These are phyloP conservation scores for Oreochromis spilurus DNA, from an alignment of 2,113 vertebrate species.

Conservation along the genomic window DNA sequence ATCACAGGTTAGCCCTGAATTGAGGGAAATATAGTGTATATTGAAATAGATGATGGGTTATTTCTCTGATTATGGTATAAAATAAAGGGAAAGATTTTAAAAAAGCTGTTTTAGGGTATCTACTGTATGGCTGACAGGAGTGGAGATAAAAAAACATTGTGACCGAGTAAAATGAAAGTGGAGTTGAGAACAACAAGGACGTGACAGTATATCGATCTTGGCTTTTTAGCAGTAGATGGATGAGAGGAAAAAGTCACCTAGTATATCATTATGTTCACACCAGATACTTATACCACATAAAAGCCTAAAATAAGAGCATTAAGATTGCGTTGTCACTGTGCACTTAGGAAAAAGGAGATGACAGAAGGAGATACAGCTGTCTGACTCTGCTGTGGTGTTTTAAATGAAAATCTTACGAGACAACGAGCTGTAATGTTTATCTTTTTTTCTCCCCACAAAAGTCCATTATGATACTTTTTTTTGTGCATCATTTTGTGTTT, in stretches of 20 bases:
- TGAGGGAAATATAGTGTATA: neutral
- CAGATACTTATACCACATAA: constrained; percentile 32
- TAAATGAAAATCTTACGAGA: neutral
- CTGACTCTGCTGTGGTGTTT: neutral
- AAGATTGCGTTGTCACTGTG: constrained; percentile 21
- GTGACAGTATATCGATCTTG: constrained; percentile 49
- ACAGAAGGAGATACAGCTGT: neutral
- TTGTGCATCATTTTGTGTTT: neutral
- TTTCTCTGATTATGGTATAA: neutral
- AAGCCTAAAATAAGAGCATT: constrained; percentile 20
- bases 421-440: neutral
- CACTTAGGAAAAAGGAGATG: neutral
- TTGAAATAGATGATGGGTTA: neutral
- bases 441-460: neutral
- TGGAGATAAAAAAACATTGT: neutral
- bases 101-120: neutral
- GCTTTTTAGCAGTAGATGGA: constrained; percentile 32
- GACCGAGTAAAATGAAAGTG: neutral
- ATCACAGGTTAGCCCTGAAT: neutral
- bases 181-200: constrained; percentile 2
- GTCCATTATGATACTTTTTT: neutral
- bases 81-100: neutral
- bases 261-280: constrained; percentile 41
- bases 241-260: constrained; percentile 11
- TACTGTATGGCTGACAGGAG: neutral